Evolutionary conservation across 2,888 invertebrate species (phyloP).

Genomic region (Oeneis ivallda): DNA sequence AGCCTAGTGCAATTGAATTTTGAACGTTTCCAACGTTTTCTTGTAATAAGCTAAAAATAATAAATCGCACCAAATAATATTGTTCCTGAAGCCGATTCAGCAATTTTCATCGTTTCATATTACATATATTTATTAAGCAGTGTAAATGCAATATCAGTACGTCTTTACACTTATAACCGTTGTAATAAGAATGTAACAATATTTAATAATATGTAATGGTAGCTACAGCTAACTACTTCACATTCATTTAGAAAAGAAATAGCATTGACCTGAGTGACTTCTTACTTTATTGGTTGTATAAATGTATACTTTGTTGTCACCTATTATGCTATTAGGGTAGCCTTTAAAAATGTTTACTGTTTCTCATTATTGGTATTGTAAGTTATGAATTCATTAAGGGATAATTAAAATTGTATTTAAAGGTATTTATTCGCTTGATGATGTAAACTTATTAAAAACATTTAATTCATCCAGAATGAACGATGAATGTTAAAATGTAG

Average conservation of each 20-base stretch:
- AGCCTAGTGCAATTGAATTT: no score
- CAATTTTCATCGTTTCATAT: neutral
- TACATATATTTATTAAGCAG: neutral
- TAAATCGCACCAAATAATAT: neutral
- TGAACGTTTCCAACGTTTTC: no score
- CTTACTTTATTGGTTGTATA: neutral
- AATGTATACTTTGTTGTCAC: neutral
- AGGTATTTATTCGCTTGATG: neutral
- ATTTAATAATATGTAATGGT: no score
- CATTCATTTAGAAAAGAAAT: neutral
- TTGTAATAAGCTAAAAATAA: neutral
- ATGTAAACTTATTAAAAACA: neutral
- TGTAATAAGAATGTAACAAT: neutral
- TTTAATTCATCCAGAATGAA: neutral
- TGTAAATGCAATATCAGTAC: neutral
- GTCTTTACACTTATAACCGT: neutral
- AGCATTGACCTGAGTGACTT: neutral
- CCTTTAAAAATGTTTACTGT: constrained; percentile 1
- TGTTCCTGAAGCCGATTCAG: neutral
- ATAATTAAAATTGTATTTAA: no score
- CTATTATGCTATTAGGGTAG: neutral
- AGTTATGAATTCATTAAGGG: no score
- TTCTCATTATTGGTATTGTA: neutral
- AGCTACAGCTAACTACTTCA: neutral
- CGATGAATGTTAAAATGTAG: no score